These are phyloP conservation scores for Caenorhabditis zanzibari DNA, from an alignment of 2,888 invertebrate species.

Conservation along the genomic window DNA sequence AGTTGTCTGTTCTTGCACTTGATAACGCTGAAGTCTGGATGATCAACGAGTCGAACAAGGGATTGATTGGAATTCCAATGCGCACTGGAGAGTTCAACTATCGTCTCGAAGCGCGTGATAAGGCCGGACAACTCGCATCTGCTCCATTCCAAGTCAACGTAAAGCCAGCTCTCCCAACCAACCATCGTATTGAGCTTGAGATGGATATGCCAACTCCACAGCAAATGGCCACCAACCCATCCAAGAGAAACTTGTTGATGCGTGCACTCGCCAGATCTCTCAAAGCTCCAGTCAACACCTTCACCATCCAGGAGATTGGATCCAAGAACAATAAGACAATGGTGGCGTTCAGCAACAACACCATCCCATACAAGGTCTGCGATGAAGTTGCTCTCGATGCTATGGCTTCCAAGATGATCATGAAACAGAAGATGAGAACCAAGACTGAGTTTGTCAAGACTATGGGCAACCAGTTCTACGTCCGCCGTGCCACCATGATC, in stretches of 20 bases:
- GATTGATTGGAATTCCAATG: conserved; percentile 76
- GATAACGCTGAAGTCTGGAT: conserved; percentile 66
- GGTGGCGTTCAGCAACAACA: conserved; percentile 72
- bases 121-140: conserved; percentile 68
- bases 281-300: conserved; percentile 31
- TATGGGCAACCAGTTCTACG: conserved; percentile 78
- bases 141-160: conserved; percentile 74
- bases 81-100: conserved; percentile 77
- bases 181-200: conserved; percentile 69
- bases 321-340: conserved; percentile 63
- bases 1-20: conserved; percentile 67
- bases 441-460: conserved; percentile 73
- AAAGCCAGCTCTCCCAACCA: conserved; percentile 61
- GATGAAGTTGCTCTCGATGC: conserved; percentile 70
- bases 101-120: conserved; percentile 80
- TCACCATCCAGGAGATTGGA: conserved; percentile 66
- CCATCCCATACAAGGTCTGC: conserved; percentile 70
- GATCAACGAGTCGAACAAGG: conserved; percentile 60
- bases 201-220: conserved; percentile 65
- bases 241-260: conserved; percentile 63
- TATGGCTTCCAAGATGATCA: conserved; percentile 71
- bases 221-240: conserved; percentile 58
- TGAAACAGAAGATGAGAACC: conserved; percentile 70
- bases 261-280: conserved; percentile 63
- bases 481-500: conserved; percentile 68